phyloP scores from a whole-genome alignment of 2,797 vertebrate genomes.

The Mareca strepera region DNA sequence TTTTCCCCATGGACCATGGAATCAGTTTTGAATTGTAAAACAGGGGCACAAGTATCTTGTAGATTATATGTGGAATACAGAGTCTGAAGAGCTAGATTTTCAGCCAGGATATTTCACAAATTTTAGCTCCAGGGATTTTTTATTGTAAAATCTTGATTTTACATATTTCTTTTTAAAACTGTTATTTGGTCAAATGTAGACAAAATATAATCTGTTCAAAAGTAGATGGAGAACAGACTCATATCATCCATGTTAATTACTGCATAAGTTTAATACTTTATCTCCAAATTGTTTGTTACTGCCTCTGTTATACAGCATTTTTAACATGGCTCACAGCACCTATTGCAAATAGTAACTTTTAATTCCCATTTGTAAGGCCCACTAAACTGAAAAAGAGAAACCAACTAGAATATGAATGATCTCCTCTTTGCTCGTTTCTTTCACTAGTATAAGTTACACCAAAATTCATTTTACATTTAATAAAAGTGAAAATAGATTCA shows the following conservation, averaged over 20 bases:
- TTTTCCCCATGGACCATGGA: not conserved
- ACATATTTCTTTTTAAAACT: not conserved
- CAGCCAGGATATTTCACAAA: not conserved
- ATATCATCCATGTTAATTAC: not conserved
- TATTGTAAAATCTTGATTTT: not conserved
- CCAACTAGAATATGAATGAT: not conserved
- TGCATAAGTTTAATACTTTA: not conserved
- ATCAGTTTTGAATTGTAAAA: not conserved
- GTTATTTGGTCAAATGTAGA: not conserved
- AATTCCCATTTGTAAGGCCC: not conserved
- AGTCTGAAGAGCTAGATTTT: not conserved
- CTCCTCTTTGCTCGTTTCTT: not conserved
- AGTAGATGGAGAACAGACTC: not conserved
- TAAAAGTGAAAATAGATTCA: not conserved
- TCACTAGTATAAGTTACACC: not conserved
- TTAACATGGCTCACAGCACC: not conserved
- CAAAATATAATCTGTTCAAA: not conserved
- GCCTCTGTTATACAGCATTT: not conserved
- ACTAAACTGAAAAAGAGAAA: not conserved
- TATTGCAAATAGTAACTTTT: not conserved
- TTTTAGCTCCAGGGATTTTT: not conserved
- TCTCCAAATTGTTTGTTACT: not conserved
- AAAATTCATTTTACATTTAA: not conserved
- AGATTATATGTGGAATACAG: not conserved
- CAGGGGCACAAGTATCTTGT: not conserved